Evolutionary conservation across 2,797 vertebrate species (phyloP).

Genomic region (Phrynocephalus vlangalii): DNA sequence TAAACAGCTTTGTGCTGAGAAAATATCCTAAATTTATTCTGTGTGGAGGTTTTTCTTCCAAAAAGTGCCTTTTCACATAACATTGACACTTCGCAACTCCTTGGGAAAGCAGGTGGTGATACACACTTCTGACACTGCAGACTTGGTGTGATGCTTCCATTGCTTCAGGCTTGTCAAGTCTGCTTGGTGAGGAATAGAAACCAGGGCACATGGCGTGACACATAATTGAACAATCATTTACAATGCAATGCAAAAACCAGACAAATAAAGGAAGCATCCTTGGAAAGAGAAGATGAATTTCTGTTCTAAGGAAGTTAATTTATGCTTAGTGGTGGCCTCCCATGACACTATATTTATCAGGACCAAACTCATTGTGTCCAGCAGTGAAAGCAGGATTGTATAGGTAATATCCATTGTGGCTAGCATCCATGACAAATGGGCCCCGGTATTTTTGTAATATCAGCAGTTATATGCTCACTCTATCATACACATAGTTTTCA

Average conservation of each 20-base stretch:
- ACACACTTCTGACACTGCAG: slow-evolving; percentile 1
- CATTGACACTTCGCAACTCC: slow-evolving; percentile 1
- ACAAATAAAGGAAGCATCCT: background rate
- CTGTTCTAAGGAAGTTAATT: background rate
- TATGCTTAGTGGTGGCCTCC: background rate
- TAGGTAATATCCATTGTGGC: background rate
- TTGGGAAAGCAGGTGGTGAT: background rate
- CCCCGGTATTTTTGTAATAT: background rate
- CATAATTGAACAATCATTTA: slow-evolving; percentile 4
- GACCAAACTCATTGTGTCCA: background rate
- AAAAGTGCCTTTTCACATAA: slow-evolving; percentile 5
- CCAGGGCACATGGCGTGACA: background rate
- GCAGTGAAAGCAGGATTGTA: background rate
- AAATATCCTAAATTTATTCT: slow-evolving; percentile 10
- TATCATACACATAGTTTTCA: background rate
- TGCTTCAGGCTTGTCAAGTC: background rate
- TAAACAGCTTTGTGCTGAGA: slow-evolving; percentile 7
- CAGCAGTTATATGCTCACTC: background rate
- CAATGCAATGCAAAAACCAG: background rate
- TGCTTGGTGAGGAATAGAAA: slow-evolving; percentile 1
- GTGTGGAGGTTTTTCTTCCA: background rate
- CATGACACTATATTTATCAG: background rate
- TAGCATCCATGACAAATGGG: background rate
- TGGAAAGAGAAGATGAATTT: background rate
- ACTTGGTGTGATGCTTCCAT: background rate